Base-by-base conservation (phyloP, 1,140 invertebrate genomes). In the Semibalanus balanoides region DNA sequence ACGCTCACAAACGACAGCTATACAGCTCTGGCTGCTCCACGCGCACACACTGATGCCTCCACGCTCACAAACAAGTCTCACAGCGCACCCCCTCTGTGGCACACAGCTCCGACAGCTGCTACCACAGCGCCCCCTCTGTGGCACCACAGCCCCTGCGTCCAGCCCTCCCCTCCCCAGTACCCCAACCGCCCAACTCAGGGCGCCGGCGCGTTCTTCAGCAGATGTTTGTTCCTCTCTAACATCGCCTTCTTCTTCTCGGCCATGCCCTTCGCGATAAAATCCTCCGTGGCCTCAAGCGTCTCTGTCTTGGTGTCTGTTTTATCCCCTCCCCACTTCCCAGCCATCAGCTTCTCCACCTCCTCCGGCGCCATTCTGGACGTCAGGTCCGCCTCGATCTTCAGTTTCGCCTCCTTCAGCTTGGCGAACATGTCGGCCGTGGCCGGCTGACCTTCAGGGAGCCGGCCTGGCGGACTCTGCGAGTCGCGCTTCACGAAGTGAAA, bases 231-330 rank as follows among this genome's bases (percentile, higher is more conserved):
- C 19, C 70, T 28, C 29, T 72, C 70, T 0, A 72, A 9, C 70
- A 72, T 72, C 70, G 22, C 70, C 29, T 30, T 72, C 29, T 72
- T 72, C 70, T 72, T 72, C n/a, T 72, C 70, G 70, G 70, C 70
- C 70, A 72, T 72, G 3, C 70, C 29, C 25, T 72, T 28, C 3
- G 70, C 22, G 29, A 72, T 72, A 9, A 72, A 29, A 1, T 72
- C 19, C 70, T 72, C 70, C 28, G 70, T 72, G 25, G 22, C 29
- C 70, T 72, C 29, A 17, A 72, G 29, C 3, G 70, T 22, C 28
- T 28, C 70, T 17, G 35, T 17, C 35, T 40, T 17, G 5, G 35
- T 17, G 5, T 40, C 17, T 5, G 35, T 40, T 5, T 40, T 19
- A 25, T 64, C 51, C 51, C 17, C 17, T 40, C 51, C 51, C 51